phyloP scores from a whole-genome alignment of 2,113 vertebrate genomes.

The Leucosticte australis region DNA sequence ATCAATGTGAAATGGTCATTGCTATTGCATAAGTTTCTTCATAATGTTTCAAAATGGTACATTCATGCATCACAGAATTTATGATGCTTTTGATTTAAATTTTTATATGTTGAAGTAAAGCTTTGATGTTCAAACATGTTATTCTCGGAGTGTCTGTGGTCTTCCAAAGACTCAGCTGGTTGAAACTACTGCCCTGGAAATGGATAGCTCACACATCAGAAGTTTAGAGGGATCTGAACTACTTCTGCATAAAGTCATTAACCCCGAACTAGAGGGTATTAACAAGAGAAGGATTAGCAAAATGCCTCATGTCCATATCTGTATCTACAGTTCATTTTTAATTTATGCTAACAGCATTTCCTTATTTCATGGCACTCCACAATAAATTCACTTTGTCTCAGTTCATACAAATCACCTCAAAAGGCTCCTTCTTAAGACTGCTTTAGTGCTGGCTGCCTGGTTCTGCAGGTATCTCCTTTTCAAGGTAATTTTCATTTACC shows the following conservation, averaged over 20 bases:
- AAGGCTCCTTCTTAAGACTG: background rate
- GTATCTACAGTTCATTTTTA: background rate
- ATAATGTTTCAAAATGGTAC: background rate
- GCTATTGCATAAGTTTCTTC: background rate
- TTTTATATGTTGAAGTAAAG: background rate
- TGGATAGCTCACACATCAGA: background rate
- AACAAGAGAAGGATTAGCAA: background rate
- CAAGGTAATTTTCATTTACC: background rate
- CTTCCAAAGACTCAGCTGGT: background rate
- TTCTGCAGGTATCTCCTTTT: background rate
- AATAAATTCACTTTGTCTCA: background rate
- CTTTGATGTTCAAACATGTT: background rate
- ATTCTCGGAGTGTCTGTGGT: background rate
- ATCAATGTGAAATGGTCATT: background rate
- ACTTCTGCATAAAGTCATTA: background rate
- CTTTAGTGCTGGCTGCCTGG: background rate
- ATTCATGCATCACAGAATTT: background rate
- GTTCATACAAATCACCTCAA: background rate
- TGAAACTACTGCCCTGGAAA: background rate
- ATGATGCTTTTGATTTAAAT: background rate
- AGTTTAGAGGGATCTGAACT: background rate
- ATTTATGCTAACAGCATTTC: background rate
- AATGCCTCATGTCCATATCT: background rate
- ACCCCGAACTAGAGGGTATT: rapidly evolving
- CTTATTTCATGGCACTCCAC: background rate